A percentile compares a stretch with the other conserved stretches of the same genome.
Conservation (phyloP, 2,113 vertebrate species). For the Ictalurus furcatus region DNA sequence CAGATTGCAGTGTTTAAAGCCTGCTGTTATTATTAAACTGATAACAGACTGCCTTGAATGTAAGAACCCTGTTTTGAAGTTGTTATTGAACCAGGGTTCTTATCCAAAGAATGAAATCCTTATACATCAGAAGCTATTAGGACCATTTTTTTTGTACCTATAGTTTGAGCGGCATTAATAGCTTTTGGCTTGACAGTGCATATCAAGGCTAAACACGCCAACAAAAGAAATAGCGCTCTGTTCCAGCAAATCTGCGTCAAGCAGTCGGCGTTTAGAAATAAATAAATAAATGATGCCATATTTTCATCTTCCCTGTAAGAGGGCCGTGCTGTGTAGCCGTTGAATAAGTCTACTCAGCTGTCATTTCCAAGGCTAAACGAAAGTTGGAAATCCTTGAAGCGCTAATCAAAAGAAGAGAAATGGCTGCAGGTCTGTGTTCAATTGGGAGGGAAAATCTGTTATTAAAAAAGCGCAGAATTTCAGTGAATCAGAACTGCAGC, state of each 20-base stretch:
- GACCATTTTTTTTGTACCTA: neutral
- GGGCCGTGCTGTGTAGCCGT: neutral
- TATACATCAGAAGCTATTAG: neutral
- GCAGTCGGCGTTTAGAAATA: neutral
- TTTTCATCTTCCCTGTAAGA: slow-evolving; percentile 12
- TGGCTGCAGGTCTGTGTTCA: slow-evolving; percentile 17
- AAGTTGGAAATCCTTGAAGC: slow-evolving; percentile 30
- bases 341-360: neutral
- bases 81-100: neutral
- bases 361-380: neutral
- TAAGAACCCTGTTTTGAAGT: neutral
- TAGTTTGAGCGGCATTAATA: neutral
- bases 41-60: neutral
- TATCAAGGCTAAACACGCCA: neutral
- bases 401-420: neutral
- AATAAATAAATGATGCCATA: neutral
- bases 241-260: neutral
- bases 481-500: slow-evolving; percentile 7
- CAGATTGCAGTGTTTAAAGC: neutral
- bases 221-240: slow-evolving; percentile 6
- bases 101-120: neutral
- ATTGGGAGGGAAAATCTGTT: neutral
- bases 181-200: slow-evolving; percentile 1
- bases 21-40: neutral
- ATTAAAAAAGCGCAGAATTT: neutral